Percentiles rank a stretch among this genome's conserved stretches.
phyloP scores from a whole-genome alignment of 2,797 vertebrate genomes.

The Notoglanidium macrostoma region DNA sequence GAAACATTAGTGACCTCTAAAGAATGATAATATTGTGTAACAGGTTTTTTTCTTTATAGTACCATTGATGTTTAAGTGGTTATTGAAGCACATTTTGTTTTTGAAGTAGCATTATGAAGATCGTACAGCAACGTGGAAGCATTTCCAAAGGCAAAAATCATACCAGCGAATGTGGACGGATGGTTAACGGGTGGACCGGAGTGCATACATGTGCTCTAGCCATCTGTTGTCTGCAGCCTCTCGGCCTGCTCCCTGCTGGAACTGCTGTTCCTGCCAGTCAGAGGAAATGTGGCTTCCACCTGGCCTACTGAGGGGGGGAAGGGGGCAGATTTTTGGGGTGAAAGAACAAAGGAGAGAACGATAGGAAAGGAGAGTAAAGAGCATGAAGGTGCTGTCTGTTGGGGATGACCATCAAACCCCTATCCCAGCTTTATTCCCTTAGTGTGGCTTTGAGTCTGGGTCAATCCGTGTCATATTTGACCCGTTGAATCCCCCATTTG shows the following conservation, averaged over 20 bases:
- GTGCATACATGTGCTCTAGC: conserved; percentile 42
- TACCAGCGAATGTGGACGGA: conserved; percentile 4
- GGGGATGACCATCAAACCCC: conserved; percentile 4
- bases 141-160: background rate
- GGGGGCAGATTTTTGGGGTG: conserved; percentile 33
- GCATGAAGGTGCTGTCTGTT: background rate
- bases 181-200: conserved; percentile 22
- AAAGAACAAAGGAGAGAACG: conserved; percentile 16
- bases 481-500: conserved; percentile 11
- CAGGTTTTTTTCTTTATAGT: background rate
- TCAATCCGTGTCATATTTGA: conserved; percentile 13
- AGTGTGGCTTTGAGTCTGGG: background rate
- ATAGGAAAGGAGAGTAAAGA: conserved; percentile 19
- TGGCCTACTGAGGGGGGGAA: conserved; percentile 27
- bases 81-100: background rate
- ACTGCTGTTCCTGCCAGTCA: conserved; percentile 60
- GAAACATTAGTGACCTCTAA: background rate
- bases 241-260: conserved; percentile 52
- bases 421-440: background rate
- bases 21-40: background rate
- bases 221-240: conserved; percentile 57
- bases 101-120: background rate
- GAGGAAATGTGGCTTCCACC: conserved; percentile 56
- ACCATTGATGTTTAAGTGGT: background rate
- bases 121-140: background rate